Conservation (phyloP, 30 jellyfish, hydroid and myxozoan genomes). For the Cassiopea xamachana region DNA sequence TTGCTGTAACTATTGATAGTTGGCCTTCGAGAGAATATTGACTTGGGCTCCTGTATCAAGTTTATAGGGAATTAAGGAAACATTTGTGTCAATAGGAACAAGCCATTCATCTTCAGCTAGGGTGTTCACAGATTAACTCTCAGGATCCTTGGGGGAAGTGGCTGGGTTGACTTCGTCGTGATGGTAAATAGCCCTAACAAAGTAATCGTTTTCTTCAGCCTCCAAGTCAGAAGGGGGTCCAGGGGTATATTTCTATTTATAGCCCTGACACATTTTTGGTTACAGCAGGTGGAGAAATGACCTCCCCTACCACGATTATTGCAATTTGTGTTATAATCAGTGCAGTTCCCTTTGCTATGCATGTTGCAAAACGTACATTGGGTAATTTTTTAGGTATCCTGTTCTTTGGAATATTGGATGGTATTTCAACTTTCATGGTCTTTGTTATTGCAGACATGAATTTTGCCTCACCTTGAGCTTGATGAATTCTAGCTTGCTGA, state of each 20-base stretch:
- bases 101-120: conserved; percentile 48
- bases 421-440: conserved; percentile 23
- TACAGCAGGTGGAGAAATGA: conserved; percentile 57
- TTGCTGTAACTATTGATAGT: conserved; percentile 20
- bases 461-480: conserved; percentile 46
- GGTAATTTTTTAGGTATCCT: conserved; percentile 22
- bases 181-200: conserved; percentile 51
- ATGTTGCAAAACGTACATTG: conserved; percentile 37
- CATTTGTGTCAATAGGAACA: conserved; percentile 37
- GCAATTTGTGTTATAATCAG: conserved; percentile 43
- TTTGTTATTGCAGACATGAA: conserved; percentile 34
- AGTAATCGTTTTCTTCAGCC: conserved; percentile 31
- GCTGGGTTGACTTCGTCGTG: conserved; percentile 11
- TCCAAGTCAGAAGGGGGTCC: neutral
- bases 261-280: conserved; percentile 41
- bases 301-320: conserved; percentile 59
- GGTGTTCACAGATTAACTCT: conserved; percentile 23
- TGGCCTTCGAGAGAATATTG: conserved; percentile 34
- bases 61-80: conserved; percentile 38
- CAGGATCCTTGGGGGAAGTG: conserved; percentile 27
- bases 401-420: conserved; percentile 28
- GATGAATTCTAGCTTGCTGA: conserved; percentile 32
- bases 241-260: conserved; percentile 17
- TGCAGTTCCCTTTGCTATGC: conserved; percentile 43
- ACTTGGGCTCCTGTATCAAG: conserved; percentile 69